Percentiles rank a stretch among this genome's conserved stretches.
Conservation (phyloP, 2,113 vertebrate species). For the Phrynosoma blainvillii region DNA sequence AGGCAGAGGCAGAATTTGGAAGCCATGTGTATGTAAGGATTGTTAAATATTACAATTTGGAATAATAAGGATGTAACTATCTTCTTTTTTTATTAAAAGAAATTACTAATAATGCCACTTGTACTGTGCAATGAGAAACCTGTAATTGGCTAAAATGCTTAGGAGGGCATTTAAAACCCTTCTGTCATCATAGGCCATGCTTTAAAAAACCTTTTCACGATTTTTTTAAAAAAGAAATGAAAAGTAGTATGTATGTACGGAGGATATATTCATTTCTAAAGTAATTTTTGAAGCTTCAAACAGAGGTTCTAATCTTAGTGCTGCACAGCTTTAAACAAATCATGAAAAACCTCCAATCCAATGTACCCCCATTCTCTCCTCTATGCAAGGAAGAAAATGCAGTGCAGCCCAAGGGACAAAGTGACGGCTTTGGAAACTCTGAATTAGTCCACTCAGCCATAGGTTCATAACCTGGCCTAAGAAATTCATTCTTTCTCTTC, state of each 20-base stretch:
- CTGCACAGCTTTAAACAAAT: background rate
- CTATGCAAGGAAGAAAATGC: background rate
- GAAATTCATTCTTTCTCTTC: background rate
- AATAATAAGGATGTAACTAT: background rate
- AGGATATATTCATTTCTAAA: background rate
- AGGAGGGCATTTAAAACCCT: too few species aligned
- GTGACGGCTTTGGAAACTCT: background rate
- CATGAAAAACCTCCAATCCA: background rate
- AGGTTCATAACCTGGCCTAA: background rate
- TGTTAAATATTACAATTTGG: background rate
- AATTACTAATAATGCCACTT: too few species aligned
- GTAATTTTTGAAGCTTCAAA: background rate
- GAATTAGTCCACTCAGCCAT: background rate
- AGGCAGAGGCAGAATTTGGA: too few species aligned
- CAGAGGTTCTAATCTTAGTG: background rate
- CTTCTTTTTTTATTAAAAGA: too few species aligned
- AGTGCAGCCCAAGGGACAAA: background rate
- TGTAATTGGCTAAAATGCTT: too few species aligned
- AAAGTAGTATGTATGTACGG: too few species aligned
- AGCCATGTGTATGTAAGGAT: too few species aligned
- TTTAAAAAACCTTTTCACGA: too few species aligned
- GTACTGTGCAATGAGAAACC: too few species aligned
- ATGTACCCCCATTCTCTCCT: background rate
- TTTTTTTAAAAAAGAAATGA: too few species aligned
- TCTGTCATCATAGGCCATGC: too few species aligned